Conservation (phyloP, 2,797 vertebrate genomes). For the Octomys mimax region DNA sequence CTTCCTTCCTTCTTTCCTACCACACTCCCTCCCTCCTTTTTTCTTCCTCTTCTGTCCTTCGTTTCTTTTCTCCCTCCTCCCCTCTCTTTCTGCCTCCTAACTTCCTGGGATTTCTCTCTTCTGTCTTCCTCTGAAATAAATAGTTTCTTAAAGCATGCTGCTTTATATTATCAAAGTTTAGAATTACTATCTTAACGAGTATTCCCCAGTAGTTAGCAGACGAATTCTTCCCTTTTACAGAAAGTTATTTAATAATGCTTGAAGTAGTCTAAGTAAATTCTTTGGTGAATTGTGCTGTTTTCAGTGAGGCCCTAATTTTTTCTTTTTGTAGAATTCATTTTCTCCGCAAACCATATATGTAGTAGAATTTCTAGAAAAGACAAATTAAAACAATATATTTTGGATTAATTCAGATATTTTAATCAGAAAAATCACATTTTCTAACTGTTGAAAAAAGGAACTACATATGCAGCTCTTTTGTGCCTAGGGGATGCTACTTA, state of each 20-base stretch:
- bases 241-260: not conserved
- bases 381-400: not conserved
- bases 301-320: not conserved
- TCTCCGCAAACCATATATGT: not conserved
- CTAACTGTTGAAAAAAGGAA: not conserved
- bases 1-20: not conserved
- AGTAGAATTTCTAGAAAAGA: not conserved
- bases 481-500: not conserved
- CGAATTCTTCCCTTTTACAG: not conserved
- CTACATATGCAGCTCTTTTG: rapidly evolving
- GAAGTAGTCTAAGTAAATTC: not conserved
- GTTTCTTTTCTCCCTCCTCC: not conserved
- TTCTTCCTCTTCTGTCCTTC: not conserved
- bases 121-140: not conserved
- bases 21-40: not conserved
- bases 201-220: not conserved
- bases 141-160: not conserved
- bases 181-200: not conserved
- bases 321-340: not conserved
- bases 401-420: not conserved
- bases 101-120: not conserved
- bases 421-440: not conserved
- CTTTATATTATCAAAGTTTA: not conserved
- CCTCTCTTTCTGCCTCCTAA: too few species aligned
- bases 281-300: not conserved